Evolutionary conservation across 2,888 invertebrate species (phyloP), one percentile per base, ranked within the genome.

Genomic region (Drosophila nr. perissopoda): DNA sequence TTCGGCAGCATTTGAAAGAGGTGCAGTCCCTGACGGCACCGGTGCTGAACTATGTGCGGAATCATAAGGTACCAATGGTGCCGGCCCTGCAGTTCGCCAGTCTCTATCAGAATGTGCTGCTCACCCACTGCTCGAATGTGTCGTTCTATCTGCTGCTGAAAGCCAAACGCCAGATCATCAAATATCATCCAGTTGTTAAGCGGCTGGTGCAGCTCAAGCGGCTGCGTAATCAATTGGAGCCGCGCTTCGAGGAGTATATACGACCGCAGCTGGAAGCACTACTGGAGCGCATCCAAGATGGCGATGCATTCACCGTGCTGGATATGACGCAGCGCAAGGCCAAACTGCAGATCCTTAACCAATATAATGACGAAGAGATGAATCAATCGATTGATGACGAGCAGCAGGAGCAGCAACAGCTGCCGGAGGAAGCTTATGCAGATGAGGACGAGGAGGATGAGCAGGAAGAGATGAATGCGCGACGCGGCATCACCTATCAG

Each of bases 181-280:
- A 96, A 87, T 96, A 96, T 82, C 99, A 99, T 94, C 99, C 99
- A n/a, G 95, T 99, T 18, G 95, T 97, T 51, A 97, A 97, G 91
- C 94, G 97, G 74, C 94, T 99, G 60, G 96, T 96, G 69, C 97
- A 97, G 90, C 96, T 97, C 88, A 95, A 96, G 73, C 95, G 97
- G 92, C 94, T 98, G 85, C 93, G 98, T 54, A 94, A 95, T 74
- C 95, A 97, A 93, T 93, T 97, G 78, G 95, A 96, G 78, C 94
- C 95, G 13, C 94, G 95, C 62, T 97, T 96, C 92, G 94, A 95
- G 66, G 94, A 96, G 89, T 93, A 96, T 4, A 94, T 96, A 38
- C 94, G 95, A 84, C 95, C 95, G 29, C 95, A 97, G 93, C 94
- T 97, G 73, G 94, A 95, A 79, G 94, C 94, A 67, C 93, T 97